These are phyloP conservation scores for Caenorhabditis tropicalis DNA, from an alignment of 1,140 invertebrate genomes.

Conservation along the genomic window DNA sequence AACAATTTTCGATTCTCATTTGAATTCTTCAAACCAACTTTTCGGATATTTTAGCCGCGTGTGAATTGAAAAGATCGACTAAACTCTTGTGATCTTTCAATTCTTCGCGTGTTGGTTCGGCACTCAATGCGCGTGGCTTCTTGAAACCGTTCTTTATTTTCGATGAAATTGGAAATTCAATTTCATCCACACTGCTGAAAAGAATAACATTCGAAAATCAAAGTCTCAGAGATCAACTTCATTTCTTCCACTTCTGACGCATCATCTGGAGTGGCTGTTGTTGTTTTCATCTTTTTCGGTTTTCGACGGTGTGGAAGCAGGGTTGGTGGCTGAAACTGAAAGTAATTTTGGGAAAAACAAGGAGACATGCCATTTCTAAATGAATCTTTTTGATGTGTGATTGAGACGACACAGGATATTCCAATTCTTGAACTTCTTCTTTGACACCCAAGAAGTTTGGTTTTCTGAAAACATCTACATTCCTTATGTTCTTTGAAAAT, in stretches of 20 bases:
- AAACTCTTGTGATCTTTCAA: conserved; percentile 41
- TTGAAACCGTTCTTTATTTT: conserved; percentile 28
- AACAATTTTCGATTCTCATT: background rate
- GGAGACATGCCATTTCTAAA: background rate
- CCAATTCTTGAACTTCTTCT: background rate
- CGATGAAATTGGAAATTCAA: conserved; percentile 36
- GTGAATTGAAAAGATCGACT: conserved; percentile 38
- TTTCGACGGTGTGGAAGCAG: background rate
- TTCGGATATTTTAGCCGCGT: conserved; percentile 1
- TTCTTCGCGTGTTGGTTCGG: conserved; percentile 29
- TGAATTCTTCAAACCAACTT: background rate
- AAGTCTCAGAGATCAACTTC: background rate
- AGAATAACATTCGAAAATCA: background rate
- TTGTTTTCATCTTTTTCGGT: conserved; percentile 9
- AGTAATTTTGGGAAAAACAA: background rate
- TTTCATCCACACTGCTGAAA: conserved; percentile 21
- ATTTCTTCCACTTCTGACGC: conserved; percentile 32
- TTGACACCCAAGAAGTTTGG: conserved; percentile 9
- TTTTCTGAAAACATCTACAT: background rate
- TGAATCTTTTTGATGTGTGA: conserved; percentile 19
- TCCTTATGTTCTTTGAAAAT: background rate
- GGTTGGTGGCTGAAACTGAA: background rate
- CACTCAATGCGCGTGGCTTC: conserved; percentile 24
- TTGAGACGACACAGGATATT: background rate
- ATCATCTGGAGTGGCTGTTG: conserved; percentile 25